Percentiles rank a stretch among this genome's conserved stretches.
Evolutionary conservation across 1,140 invertebrate genomes (phyloP).

Genomic region (Lasioglossum albipes): DNA sequence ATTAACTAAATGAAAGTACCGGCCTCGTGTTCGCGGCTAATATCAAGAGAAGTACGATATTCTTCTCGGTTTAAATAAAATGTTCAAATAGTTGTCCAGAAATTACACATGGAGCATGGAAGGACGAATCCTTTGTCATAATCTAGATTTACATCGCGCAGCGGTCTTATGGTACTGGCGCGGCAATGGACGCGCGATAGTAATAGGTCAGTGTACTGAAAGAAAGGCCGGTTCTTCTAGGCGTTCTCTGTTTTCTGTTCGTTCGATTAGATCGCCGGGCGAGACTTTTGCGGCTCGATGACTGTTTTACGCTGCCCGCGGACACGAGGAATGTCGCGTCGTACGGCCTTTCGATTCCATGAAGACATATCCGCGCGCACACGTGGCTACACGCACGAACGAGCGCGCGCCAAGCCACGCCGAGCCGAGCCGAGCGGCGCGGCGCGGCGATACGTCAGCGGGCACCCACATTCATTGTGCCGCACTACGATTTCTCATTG

Average conservation of each 20-base stretch:
- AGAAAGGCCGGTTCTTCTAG: neutral
- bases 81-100: no score
- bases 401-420: conserved; percentile 33
- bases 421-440: no score
- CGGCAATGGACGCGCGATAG: neutral
- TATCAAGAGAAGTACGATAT: no score
- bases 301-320: conserved; percentile 55
- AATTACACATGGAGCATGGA: no score
- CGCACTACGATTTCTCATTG: conserved; percentile 71
- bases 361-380: conserved; percentile 71
- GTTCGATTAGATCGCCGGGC: conserved; percentile 40
- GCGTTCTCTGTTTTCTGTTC: conserved; percentile 4
- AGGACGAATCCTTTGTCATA: no score
- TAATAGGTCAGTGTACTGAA: neutral
- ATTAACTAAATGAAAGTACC: no score
- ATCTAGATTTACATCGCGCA: no score
- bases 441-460: conserved; percentile 59
- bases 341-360: conserved; percentile 66
- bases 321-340: conserved; percentile 52
- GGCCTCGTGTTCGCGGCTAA: no score
- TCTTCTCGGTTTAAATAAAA: no score
- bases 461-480: conserved; percentile 72
- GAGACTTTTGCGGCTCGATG: conserved; percentile 26
- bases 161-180: no score
- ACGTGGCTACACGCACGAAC: conserved; percentile 29